A percentile compares a stretch with the other conserved stretches of the same genome.
Conservation (phyloP, 2,888 invertebrate genomes). For the Osmoderma eremita region DNA sequence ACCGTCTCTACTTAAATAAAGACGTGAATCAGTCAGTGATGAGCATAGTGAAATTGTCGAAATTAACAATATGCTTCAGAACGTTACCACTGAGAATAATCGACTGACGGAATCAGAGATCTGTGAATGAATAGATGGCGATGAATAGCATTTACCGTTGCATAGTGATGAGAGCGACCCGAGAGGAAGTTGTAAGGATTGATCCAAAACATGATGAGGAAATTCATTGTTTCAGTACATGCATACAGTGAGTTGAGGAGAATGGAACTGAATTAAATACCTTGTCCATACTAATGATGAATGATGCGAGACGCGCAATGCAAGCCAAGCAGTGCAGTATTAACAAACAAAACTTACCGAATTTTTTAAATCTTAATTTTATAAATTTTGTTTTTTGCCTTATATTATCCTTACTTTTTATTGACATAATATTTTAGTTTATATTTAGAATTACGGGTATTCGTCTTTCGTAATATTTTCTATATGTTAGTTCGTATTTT, state of each 20-base stretch:
- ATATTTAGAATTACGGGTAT: no score
- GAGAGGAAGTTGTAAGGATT: slow-evolving; percentile 15
- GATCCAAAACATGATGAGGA: slow-evolving; percentile 22
- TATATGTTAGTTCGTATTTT: not conserved
- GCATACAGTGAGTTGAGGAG: slow-evolving; percentile 13
- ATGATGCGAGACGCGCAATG: not conserved
- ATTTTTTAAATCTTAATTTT: not conserved
- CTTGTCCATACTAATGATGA: not conserved
- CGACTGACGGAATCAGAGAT: slow-evolving; percentile 10
- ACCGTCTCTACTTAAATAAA: slow-evolving; percentile 6
- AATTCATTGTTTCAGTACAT: slow-evolving; percentile 28
- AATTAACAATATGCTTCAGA: no score
- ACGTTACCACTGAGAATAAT: slow-evolving; percentile 21
- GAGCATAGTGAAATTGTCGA: slow-evolving; percentile 7
- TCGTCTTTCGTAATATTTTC: no score
- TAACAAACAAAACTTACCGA: not conserved
- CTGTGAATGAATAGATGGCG: slow-evolving; percentile 20
- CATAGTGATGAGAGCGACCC: slow-evolving; percentile 22
- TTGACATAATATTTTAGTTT: no score
- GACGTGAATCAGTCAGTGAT: slow-evolving; percentile 9
- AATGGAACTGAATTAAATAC: slow-evolving; percentile 7
- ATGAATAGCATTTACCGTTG: slow-evolving; percentile 15
- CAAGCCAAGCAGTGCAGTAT: not conserved
- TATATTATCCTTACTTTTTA: no score
- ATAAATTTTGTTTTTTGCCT: no score